These are phyloP conservation scores for Remorina albescens DNA, from an alignment of 2,797 vertebrate genomes.

Conservation along the genomic window DNA sequence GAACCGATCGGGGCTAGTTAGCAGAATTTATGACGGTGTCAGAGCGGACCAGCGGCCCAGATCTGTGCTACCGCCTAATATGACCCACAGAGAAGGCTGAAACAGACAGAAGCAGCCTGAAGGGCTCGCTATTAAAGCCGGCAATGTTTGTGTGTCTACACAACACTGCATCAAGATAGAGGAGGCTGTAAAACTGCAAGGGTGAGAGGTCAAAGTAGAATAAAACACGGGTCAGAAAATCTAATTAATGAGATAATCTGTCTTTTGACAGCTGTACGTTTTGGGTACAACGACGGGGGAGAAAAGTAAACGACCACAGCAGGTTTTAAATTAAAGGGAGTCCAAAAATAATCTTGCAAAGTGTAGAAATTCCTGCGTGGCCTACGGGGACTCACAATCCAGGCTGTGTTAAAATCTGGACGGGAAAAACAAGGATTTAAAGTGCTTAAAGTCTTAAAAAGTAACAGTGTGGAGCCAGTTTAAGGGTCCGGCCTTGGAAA, in stretches of 20 bases:
- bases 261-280: constrained; percentile 42
- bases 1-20: constrained; percentile 74
- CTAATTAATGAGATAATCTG: constrained; percentile 42
- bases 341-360: constrained; percentile 70
- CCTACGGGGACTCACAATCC: constrained; percentile 65
- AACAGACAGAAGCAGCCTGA: constrained; percentile 61
- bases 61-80: constrained; percentile 76
- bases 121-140: constrained; percentile 70
- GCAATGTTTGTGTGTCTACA: constrained; percentile 41
- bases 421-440: constrained; percentile 70
- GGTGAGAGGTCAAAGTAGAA: constrained; percentile 15
- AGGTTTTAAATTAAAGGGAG: constrained; percentile 46
- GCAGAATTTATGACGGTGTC: constrained; percentile 76
- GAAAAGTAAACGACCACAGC: constrained; percentile 7
- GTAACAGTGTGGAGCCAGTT: constrained; percentile 65
- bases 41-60: constrained; percentile 56
- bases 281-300: constrained; percentile 41
- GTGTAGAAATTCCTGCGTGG: constrained; percentile 53
- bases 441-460: constrained; percentile 76
- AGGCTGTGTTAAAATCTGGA: constrained; percentile 61
- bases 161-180: constrained; percentile 25
- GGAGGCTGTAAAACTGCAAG: constrained; percentile 28
- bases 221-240: constrained; percentile 18
- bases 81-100: constrained; percentile 80
- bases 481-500: constrained; percentile 60